These are phyloP conservation scores for Teinopalpus imperialis DNA, from an alignment of 2,888 invertebrate species.

Conservation along the genomic window DNA sequence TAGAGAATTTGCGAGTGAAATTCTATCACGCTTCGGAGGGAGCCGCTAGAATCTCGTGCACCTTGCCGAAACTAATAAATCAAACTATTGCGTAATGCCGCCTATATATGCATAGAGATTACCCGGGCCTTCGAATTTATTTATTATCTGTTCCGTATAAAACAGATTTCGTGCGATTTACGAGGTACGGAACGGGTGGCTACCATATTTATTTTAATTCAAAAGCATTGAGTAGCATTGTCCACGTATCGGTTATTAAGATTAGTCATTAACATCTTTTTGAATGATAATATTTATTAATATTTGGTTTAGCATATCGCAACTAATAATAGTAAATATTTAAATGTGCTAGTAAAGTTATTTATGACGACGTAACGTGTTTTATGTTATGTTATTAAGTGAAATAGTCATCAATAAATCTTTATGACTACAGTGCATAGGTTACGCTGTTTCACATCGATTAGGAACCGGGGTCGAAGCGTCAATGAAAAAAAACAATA, in stretches of 20 bases:
- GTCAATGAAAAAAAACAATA: no score
- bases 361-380: conserved; percentile 56
- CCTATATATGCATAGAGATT: conserved; percentile 74
- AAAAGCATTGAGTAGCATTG: conserved; percentile 25
- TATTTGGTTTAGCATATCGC: background rate
- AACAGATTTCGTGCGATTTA: conserved; percentile 71
- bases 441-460: conserved; percentile 59
- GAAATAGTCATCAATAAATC: conserved; percentile 62
- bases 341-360: conserved; percentile 40
- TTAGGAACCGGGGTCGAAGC: no score
- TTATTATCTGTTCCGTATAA: conserved; percentile 57
- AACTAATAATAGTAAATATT: background rate
- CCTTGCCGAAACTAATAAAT: conserved; percentile 78
- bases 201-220: conserved; percentile 38
- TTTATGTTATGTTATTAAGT: conserved; percentile 57
- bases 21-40: conserved; percentile 68
- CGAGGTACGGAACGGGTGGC: conserved; percentile 34
- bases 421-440: conserved; percentile 68
- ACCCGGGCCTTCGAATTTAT: conserved; percentile 62
- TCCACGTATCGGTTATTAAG: background rate
- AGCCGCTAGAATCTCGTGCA: conserved; percentile 65
- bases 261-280: conserved; percentile 6
- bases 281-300: conserved; percentile 5
- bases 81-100: conserved; percentile 77
- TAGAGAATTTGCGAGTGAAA: conserved; percentile 69